A percentile compares a stretch with the other conserved stretches of the same genome.
These are phyloP conservation scores for Sialis fuliginosa DNA, from an alignment of 2,888 invertebrate species.

Conservation along the genomic window DNA sequence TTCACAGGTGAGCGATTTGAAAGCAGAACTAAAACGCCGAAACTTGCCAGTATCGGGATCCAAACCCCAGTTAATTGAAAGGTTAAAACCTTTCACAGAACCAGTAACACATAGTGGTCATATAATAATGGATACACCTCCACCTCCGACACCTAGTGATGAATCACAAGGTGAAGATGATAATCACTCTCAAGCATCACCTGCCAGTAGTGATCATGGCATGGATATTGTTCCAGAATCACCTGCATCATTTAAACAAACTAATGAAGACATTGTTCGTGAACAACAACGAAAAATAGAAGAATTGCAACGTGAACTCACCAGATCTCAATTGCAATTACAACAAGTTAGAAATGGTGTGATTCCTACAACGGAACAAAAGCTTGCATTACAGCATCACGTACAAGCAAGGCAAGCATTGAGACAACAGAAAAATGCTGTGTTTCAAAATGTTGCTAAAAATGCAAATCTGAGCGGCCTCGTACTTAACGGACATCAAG, in stretches of 20 bases:
- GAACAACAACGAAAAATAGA: slow-evolving; percentile 79
- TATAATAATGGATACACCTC: slow-evolving; percentile 26
- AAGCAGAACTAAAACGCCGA: slow-evolving; percentile 83
- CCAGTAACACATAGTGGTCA: slow-evolving; percentile 25
- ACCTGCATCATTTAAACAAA: slow-evolving; percentile 9
- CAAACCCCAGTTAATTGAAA: slow-evolving; percentile 86
- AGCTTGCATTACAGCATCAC: slow-evolving; percentile 19
- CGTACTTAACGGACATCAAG: slow-evolving; percentile 42
- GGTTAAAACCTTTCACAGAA: slow-evolving; percentile 56
- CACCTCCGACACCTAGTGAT: slow-evolving; percentile 19
- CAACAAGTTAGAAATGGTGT: slow-evolving; percentile 32
- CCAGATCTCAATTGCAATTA: slow-evolving; percentile 58
- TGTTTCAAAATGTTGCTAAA: slow-evolving; percentile 42
- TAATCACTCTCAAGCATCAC: slow-evolving; percentile 24
- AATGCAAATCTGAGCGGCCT: slow-evolving; percentile 30
- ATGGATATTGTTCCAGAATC: slow-evolving; percentile 14
- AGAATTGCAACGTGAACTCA: slow-evolving; percentile 66
- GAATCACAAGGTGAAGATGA: slow-evolving; percentile 11
- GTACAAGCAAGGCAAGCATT: slow-evolving; percentile 14
- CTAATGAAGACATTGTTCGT: slow-evolving; percentile 52
- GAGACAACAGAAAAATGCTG: slow-evolving; percentile 39
- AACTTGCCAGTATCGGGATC: slow-evolving; percentile 91
- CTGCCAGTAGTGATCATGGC: slow-evolving; percentile 25
- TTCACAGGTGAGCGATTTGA: slow-evolving; percentile 50
- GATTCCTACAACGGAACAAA: slow-evolving; percentile 19